Conservation (phyloP, 2,797 vertebrate genomes). For the Enteromius argenteus region DNA sequence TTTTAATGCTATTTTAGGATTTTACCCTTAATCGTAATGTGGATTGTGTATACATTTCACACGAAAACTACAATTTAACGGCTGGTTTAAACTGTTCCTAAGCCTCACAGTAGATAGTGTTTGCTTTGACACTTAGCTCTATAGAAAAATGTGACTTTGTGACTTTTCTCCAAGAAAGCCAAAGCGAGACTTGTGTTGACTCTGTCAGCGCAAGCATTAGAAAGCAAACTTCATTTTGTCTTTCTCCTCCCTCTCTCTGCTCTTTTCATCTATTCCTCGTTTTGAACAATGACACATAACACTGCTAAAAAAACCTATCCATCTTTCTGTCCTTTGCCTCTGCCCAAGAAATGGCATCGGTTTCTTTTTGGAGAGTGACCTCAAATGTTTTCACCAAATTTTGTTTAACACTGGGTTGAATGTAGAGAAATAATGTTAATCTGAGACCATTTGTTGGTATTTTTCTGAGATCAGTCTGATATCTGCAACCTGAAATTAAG, state of each 20-base stretch:
- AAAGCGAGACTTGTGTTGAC: conserved; percentile 66
- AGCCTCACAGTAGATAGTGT: neutral
- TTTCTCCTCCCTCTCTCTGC: conserved; percentile 39
- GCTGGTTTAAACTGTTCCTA: conserved; percentile 11
- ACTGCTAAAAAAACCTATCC: conserved; percentile 46
- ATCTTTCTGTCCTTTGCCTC: conserved; percentile 65
- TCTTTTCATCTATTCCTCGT: conserved; percentile 34
- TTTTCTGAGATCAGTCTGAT: neutral
- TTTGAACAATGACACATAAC: conserved; percentile 3
- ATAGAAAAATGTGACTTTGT: conserved; percentile 58
- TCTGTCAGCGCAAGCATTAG: conserved; percentile 63
- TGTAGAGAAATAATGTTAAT: neutral
- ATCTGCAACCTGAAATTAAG: neutral
- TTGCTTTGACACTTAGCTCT: conserved; percentile 1
- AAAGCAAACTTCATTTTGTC: conserved; percentile 66
- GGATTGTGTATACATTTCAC: conserved; percentile 10
- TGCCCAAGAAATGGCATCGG: conserved; percentile 63
- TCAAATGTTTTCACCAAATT: conserved; percentile 62
- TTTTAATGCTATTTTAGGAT: neutral
- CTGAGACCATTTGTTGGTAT: neutral
- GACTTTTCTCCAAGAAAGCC: conserved; percentile 59
- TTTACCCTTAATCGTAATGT: neutral
- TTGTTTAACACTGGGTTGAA: neutral
- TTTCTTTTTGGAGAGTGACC: conserved; percentile 73
- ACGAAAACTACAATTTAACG: neutral